Evolutionary conservation across 1,140 invertebrate species (phyloP).

Genomic region (Rhopalosiphum maidis): DNA sequence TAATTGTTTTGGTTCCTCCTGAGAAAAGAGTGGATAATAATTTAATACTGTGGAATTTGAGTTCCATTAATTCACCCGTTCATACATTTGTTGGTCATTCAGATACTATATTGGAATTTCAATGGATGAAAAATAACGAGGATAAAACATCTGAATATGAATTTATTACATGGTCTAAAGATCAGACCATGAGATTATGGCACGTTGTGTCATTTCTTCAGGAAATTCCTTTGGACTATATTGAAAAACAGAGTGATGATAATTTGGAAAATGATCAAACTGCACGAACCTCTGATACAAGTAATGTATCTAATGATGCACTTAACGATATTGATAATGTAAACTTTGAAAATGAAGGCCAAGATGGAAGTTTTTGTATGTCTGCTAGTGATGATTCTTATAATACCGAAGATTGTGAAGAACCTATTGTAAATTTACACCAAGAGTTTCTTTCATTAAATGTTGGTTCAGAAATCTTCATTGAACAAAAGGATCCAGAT

Average conservation of each 20-base stretch:
- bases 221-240: conserved; percentile 67
- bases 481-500: conserved; percentile 55
- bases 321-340: neutral
- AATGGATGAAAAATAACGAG: conserved; percentile 72
- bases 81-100: conserved; percentile 91
- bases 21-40: conserved; percentile 81
- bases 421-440: conserved; percentile 25
- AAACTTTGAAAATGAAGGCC: conserved; percentile 18
- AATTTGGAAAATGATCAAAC: conserved; percentile 19
- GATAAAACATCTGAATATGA: conserved; percentile 71
- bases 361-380: conserved; percentile 32
- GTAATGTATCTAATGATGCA: conserved; percentile 17
- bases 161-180: conserved; percentile 94
- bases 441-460: conserved; percentile 46
- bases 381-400: conserved; percentile 55
- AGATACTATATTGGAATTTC: conserved; percentile 93
- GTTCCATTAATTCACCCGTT: conserved; percentile 73
- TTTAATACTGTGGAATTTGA: conserved; percentile 81
- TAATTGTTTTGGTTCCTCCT: conserved; percentile 88
- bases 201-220: conserved; percentile 84
- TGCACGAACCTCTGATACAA: neutral
- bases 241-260: conserved; percentile 9
- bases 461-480: conserved; percentile 37
- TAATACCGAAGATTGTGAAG: conserved; percentile 12
- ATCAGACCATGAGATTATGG: conserved; percentile 91